phyloP scores from a whole-genome alignment of 1,140 invertebrate genomes.

The Saccostrea echinata region DNA sequence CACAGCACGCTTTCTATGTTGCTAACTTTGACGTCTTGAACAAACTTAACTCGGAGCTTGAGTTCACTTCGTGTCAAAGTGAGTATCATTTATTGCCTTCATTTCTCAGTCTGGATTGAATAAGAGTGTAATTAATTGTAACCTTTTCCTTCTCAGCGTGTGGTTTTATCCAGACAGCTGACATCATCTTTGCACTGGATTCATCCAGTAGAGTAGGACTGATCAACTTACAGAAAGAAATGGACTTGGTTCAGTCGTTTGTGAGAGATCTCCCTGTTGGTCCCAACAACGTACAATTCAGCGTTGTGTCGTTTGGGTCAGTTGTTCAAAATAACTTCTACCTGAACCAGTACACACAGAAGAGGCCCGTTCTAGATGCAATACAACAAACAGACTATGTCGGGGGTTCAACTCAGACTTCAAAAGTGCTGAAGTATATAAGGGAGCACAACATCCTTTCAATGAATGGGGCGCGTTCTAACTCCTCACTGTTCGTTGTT shows the following conservation, averaged over 20 bases:
- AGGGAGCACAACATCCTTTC: conserved; percentile 53
- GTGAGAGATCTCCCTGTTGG: conserved; percentile 60
- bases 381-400: conserved; percentile 46
- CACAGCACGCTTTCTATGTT: conserved; percentile 59
- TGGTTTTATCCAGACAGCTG: conserved; percentile 59
- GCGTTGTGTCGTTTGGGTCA: conserved; percentile 57
- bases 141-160: conserved; percentile 46
- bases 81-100: conserved; percentile 7
- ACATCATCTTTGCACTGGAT: conserved; percentile 69
- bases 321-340: conserved; percentile 53
- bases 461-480: conserved; percentile 53
- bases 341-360: conserved; percentile 51
- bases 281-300: conserved; percentile 60
- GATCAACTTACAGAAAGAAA: conserved; percentile 56
- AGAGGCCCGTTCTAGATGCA: conserved; percentile 43
- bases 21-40: conserved; percentile 63
- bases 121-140: neutral
- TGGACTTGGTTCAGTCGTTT: conserved; percentile 62
- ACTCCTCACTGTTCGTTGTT: conserved; percentile 58
- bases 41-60: conserved; percentile 62
- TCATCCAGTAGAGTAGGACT: conserved; percentile 60
- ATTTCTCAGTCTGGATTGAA: neutral
- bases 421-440: conserved; percentile 56
- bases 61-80: conserved; percentile 63
- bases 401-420: conserved; percentile 56